A percentile compares a stretch with the other conserved stretches of the same genome.
These are phyloP conservation scores for Carcharodon carcharias DNA, from an alignment of 2,797 vertebrate genomes.

Conservation along the genomic window DNA sequence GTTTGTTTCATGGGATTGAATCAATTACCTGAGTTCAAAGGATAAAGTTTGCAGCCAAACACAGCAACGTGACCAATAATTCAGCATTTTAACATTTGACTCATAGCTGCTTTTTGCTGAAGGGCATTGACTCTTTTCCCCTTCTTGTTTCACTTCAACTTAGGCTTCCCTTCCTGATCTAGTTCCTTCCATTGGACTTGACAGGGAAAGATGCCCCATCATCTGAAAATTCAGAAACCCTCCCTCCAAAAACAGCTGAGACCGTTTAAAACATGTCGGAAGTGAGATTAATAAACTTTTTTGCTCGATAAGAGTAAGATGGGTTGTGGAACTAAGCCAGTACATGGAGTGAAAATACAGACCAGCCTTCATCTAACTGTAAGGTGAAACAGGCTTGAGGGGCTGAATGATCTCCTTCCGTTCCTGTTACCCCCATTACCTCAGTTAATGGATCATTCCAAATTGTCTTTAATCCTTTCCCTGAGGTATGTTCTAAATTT, in stretches of 20 bases:
- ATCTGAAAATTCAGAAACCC: not conserved
- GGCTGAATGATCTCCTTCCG: not conserved
- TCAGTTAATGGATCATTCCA: not conserved
- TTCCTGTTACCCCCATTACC: not conserved
- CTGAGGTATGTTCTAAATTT: not conserved
- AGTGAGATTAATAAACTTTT: not conserved
- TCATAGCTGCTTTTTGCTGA: not conserved
- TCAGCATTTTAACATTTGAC: not conserved
- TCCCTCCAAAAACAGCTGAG: not conserved
- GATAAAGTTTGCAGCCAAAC: not conserved
- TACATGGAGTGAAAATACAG: not conserved
- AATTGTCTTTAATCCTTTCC: not conserved
- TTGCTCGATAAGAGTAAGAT: not conserved
- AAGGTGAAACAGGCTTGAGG: not conserved
- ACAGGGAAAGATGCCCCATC: not conserved
- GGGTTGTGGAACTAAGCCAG: not conserved
- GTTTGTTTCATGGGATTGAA: not conserved
- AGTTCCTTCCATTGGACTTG: not conserved
- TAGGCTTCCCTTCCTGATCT: not conserved
- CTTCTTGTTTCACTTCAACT: not conserved
- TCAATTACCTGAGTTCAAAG: not conserved
- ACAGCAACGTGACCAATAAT: too few species aligned
- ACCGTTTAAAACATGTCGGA: not conserved
- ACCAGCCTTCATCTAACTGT: not conserved
- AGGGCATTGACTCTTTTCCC: not conserved